A percentile compares a stretch with the other conserved stretches of the same genome.
These are phyloP conservation scores for Thalpophila matura DNA, from an alignment of 2,888 invertebrate genomes.

Conservation along the genomic window DNA sequence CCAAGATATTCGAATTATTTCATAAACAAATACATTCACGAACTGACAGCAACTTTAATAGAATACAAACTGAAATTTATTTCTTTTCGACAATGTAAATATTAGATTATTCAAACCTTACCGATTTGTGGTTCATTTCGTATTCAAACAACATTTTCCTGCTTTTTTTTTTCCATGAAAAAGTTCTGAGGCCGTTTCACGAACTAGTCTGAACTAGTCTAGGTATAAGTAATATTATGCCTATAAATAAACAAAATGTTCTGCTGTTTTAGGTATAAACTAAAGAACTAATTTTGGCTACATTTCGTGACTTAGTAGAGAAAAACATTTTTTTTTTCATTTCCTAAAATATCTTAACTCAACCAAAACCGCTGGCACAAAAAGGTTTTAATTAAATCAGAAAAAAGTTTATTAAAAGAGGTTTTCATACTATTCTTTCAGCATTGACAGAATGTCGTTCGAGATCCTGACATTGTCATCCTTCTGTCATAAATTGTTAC, in stretches of 20 bases:
- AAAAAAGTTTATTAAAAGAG: constrained; percentile 6
- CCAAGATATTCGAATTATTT: too few species aligned
- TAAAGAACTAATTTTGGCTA: too few species aligned
- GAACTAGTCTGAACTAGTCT: background rate
- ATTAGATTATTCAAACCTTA: constrained; percentile 6
- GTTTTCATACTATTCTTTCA: background rate
- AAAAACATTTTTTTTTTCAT: too few species aligned
- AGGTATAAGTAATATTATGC: too few species aligned
- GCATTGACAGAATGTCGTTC: constrained; percentile 3
- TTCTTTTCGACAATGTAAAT: constrained; percentile 4
- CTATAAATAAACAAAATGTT: too few species aligned
- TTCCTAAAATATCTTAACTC: too few species aligned
- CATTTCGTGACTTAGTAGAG: too few species aligned
- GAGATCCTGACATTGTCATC: background rate
- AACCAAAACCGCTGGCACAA: too few species aligned
- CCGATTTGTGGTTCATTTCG: constrained; percentile 20
- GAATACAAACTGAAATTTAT: too few species aligned
- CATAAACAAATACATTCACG: background rate
- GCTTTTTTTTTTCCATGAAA: constrained; percentile 12
- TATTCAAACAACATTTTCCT: constrained; percentile 25
- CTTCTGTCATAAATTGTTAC: constrained; percentile 20
- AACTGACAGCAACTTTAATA: background rate
- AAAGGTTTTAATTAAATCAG: too few species aligned
- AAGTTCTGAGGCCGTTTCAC: constrained; percentile 4
- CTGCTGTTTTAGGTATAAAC: too few species aligned